Percentiles rank a stretch among this genome's conserved stretches.
Evolutionary conservation across 2,113 vertebrate species (phyloP).

Genomic region (Corythornis vintsioides): DNA sequence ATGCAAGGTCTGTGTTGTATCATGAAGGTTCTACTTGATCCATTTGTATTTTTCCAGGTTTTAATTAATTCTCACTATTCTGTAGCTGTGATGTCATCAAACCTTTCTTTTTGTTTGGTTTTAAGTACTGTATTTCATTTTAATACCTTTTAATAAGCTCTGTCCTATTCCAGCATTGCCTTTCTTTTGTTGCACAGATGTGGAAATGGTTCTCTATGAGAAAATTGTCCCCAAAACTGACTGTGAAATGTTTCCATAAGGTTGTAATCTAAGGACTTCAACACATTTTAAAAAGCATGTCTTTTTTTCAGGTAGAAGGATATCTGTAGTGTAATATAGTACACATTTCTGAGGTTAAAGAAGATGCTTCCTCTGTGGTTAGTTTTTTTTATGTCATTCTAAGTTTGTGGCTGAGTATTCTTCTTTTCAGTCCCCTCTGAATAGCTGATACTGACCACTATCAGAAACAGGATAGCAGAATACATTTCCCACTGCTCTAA

Average conservation of each 20-base stretch:
- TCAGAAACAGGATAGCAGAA: constrained; percentile 1
- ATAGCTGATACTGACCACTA: constrained; percentile 44
- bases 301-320: background rate
- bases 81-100: background rate
- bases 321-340: background rate
- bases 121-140: background rate
- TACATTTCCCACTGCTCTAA: background rate
- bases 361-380: background rate
- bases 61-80: background rate
- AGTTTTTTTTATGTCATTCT: background rate
- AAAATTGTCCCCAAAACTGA: background rate
- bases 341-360: background rate
- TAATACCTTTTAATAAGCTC: background rate
- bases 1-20: background rate
- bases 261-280: background rate
- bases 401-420: background rate
- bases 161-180: background rate
- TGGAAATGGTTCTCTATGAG: background rate
- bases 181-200: background rate
- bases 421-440: background rate
- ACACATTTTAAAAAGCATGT: background rate
- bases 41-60: background rate
- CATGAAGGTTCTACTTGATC: background rate
- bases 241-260: background rate
- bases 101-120: background rate